A percentile compares a stretch with the other conserved stretches of the same genome.
phyloP scores from a whole-genome alignment of 2,113 vertebrate genomes.

The Myxocyprinus asiaticus region DNA sequence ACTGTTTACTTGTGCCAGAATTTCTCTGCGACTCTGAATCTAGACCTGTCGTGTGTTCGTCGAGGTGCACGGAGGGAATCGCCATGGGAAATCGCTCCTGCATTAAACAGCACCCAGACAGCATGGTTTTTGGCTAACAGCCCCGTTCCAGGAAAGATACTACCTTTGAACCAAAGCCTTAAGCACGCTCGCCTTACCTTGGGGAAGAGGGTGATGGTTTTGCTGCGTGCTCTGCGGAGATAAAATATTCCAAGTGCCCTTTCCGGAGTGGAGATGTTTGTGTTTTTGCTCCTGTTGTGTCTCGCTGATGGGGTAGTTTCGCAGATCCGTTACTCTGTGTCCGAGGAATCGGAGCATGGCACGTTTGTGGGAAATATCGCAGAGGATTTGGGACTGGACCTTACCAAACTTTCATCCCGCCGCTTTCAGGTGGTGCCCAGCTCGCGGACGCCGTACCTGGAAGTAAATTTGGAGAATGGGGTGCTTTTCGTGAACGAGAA shows the following conservation, averaged over 20 bases:
- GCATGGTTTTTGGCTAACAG: conserved; percentile 53
- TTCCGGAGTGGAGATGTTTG: conserved; percentile 85
- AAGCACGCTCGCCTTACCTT: conserved; percentile 49
- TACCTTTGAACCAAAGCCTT: conserved; percentile 58
- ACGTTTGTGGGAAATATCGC: conserved; percentile 98
- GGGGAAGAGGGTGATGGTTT: conserved; percentile 55
- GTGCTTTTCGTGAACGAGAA: conserved; percentile 91
- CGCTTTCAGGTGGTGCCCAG: conserved; percentile 93
- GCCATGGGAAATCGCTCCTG: conserved; percentile 35
- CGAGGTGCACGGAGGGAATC: conserved; percentile 18
- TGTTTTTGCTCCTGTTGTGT: conserved; percentile 83
- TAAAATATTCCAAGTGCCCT: conserved; percentile 68
- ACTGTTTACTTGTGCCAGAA: conserved; percentile 59
- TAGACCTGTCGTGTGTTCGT: conserved; percentile 53
- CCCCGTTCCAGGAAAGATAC: conserved; percentile 44
- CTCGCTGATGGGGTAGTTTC: conserved; percentile 82
- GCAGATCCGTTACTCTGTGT: conserved; percentile 96
- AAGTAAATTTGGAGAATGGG: conserved; percentile 94
- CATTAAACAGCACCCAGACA: conserved; percentile 36
- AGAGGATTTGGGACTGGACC: conserved; percentile 97
- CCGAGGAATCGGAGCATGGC: conserved; percentile 95
- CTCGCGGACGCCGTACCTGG: conserved; percentile 91
- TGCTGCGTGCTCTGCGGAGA: conserved; percentile 39
- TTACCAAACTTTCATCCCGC: conserved; percentile 93
- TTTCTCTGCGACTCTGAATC: no score